Percentiles rank a stretch among this genome's conserved stretches.
phyloP scores from a whole-genome alignment of 2,888 invertebrate species.

The Bugulina stolonifera region DNA sequence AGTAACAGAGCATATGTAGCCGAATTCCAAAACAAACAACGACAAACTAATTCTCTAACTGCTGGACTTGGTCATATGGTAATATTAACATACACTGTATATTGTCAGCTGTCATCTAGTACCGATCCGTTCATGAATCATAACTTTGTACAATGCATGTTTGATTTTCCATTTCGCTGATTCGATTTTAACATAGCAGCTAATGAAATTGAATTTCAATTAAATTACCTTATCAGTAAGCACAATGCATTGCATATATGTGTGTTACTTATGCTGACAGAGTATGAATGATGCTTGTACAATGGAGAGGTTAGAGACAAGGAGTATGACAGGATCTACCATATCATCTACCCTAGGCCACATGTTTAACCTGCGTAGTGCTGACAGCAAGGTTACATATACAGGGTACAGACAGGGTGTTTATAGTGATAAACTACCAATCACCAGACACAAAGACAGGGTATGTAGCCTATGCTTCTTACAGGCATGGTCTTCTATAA shows the following conservation, averaged over 20 bases:
- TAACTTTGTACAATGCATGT: too few species aligned
- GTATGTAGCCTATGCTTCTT: too few species aligned
- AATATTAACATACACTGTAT: too few species aligned
- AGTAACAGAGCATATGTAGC: conserved; percentile 11
- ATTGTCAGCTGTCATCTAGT: too few species aligned
- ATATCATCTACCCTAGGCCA: neutral
- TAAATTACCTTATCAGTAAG: too few species aligned
- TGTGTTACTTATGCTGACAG: neutral
- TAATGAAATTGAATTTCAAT: too few species aligned
- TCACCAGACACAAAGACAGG: conserved; percentile 38
- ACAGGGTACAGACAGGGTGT: conserved; percentile 39
- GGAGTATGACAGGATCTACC: conserved; percentile 26
- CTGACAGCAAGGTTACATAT: conserved; percentile 24
- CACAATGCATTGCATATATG: too few species aligned
- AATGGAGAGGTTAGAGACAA: conserved; percentile 1
- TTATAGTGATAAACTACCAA: conserved; percentile 40
- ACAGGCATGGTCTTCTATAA: too few species aligned
- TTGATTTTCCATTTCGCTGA: too few species aligned
- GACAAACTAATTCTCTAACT: neutral
- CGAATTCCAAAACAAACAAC: neutral
- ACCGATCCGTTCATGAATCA: too few species aligned
- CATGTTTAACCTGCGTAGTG: neutral
- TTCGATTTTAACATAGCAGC: too few species aligned
- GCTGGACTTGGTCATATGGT: neutral
- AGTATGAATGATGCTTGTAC: conserved; percentile 22